These are phyloP conservation scores for Esox niger DNA, from an alignment of 2,113 vertebrate species.

Conservation along the genomic window DNA sequence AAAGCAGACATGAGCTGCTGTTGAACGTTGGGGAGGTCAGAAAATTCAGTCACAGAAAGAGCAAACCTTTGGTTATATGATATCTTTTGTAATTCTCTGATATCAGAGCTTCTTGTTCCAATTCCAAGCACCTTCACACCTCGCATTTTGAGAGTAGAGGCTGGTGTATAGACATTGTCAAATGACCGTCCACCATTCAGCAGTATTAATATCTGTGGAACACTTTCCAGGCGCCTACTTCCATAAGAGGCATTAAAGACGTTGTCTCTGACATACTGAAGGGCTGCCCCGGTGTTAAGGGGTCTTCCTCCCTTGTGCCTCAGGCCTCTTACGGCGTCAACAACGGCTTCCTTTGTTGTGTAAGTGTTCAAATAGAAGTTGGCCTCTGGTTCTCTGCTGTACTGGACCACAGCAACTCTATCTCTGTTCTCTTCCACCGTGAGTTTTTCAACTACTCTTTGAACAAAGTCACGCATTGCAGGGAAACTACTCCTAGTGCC, in stretches of 20 bases:
- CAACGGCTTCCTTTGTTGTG: conserved; percentile 71
- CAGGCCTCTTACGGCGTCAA: conserved; percentile 75
- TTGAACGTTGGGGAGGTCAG: conserved; percentile 54
- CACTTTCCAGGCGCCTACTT: conserved; percentile 80
- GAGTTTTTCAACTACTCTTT: conserved; percentile 57
- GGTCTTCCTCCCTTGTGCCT: conserved; percentile 79
- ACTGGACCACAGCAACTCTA: conserved; percentile 71
- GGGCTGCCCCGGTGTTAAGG: conserved; percentile 81
- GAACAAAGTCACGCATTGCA: conserved; percentile 67
- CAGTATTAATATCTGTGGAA: conserved; percentile 85
- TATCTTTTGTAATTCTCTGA: conserved; percentile 35
- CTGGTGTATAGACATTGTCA: conserved; percentile 72
- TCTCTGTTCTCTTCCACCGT: conserved; percentile 61
- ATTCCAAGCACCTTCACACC: conserved; percentile 4
- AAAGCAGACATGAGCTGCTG: conserved; percentile 32
- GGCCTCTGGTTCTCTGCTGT: conserved; percentile 63
- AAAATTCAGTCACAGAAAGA: conserved; percentile 51
- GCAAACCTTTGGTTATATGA: conserved; percentile 24
- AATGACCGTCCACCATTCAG: conserved; percentile 80
- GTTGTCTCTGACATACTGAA: conserved; percentile 73
- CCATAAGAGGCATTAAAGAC: conserved; percentile 79
- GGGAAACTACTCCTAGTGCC: conserved; percentile 60
- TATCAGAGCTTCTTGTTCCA: not conserved
- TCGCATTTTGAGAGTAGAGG: conserved; percentile 29
- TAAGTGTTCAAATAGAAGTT: conserved; percentile 64